These are phyloP conservation scores for Thomomys bottae DNA, from an alignment of 2,113 vertebrate species.

Conservation along the genomic window DNA sequence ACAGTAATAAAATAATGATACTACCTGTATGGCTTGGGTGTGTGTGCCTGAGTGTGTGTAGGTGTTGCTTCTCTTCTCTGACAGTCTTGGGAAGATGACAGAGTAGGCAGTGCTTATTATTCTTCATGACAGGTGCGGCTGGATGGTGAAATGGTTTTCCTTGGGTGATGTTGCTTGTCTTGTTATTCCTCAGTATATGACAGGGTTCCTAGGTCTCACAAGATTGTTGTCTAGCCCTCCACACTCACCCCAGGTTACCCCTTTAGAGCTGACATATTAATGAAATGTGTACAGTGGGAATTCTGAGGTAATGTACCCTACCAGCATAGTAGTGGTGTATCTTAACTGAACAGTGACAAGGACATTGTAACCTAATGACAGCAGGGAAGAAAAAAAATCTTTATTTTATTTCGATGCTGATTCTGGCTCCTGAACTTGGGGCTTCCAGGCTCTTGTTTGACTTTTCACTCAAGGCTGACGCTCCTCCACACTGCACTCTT, in stretches of 20 bases:
- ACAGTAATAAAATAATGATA: background rate
- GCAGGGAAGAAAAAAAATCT: no score
- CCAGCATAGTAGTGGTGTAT: no score
- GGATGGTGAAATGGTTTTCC: background rate
- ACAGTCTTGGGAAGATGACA: background rate
- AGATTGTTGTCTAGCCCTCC: no score
- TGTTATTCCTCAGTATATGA: background rate
- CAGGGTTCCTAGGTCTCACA: background rate
- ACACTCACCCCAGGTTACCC: background rate
- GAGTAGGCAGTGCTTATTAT: background rate
- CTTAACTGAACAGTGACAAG: background rate
- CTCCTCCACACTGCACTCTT: no score
- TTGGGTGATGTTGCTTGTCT: background rate
- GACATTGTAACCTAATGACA: background rate
- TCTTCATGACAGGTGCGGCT: background rate
- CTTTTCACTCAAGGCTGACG: no score
- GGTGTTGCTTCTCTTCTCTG: background rate
- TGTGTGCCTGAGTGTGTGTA: background rate
- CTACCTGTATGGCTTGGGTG: background rate
- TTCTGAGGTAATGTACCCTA: background rate
- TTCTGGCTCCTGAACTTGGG: no score
- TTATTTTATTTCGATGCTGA: no score
- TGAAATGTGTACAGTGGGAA: slow-evolving; percentile 17
- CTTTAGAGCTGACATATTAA: slow-evolving; percentile 19
- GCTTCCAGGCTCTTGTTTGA: no score